Evolutionary conservation across 1,140 invertebrate genomes (phyloP).

Genomic region (Grapholita molesta): DNA sequence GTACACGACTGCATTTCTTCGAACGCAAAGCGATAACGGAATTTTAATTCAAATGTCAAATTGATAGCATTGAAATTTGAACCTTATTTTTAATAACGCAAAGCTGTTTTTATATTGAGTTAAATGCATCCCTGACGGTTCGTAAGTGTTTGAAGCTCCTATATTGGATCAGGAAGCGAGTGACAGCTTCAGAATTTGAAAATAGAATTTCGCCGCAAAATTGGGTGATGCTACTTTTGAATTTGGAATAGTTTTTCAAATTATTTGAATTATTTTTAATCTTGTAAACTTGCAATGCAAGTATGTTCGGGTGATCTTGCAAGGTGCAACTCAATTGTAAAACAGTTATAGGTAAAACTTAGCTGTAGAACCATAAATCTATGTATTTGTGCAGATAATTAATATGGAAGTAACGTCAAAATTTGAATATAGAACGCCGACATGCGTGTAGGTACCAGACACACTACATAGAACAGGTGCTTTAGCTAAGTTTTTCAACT

Average conservation of each 20-base stretch:
- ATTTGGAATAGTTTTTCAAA: neutral
- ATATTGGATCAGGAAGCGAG: slow-evolving; percentile 13
- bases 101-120: neutral
- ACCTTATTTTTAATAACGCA: neutral
- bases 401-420: too few relatives aligned
- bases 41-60: slow-evolving; percentile 4
- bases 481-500: too few relatives aligned
- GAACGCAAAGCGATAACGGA: neutral
- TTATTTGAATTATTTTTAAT: neutral
- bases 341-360: too few relatives aligned
- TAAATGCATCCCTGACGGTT: neutral
- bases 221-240: slow-evolving; percentile 16
- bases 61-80: neutral
- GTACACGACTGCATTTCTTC: neutral
- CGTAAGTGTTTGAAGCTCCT: neutral
- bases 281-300: too few relatives aligned
- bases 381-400: too few relatives aligned
- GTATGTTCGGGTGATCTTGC: neutral
- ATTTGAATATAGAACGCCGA: too few relatives aligned
- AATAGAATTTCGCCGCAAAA: slow-evolving; percentile 8
- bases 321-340: too few relatives aligned
- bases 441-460: too few relatives aligned
- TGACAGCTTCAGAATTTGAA: slow-evolving; percentile 17
- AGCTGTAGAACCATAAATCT: too few relatives aligned
- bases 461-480: too few relatives aligned